These are phyloP conservation scores for Ormia ochracea DNA, from an alignment of 2,888 invertebrate genomes.

Conservation along the genomic window DNA sequence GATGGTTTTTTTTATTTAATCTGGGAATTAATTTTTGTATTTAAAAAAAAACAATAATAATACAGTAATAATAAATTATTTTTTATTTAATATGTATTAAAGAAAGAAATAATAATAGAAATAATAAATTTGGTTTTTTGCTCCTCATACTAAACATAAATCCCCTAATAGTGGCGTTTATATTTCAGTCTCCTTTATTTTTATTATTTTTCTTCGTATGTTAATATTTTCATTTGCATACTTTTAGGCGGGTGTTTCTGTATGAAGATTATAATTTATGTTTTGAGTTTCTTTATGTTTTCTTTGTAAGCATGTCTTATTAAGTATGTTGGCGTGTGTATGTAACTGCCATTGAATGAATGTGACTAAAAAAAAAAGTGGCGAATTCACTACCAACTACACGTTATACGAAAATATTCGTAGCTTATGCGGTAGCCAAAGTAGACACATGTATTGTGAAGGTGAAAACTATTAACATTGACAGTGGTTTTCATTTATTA, in stretches of 20 bases:
- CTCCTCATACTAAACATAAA: no score
- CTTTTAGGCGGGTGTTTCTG: conserved; percentile 51
- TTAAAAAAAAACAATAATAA: no score
- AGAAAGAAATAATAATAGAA: no score
- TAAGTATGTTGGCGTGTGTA: conserved; percentile 30
- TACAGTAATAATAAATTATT: no score
- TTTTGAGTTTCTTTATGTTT: conserved; percentile 23
- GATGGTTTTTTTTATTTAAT: no score
- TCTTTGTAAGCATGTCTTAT: conserved; percentile 14
- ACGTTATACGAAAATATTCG: background rate
- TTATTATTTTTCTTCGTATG: background rate
- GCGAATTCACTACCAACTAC: background rate
- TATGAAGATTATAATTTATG: conserved; percentile 44
- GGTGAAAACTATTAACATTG: conserved; percentile 62
- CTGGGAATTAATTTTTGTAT: no score
- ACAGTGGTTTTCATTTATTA: conserved; percentile 49
- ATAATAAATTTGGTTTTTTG: no score
- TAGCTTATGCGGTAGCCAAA: background rate
- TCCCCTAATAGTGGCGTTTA: no score
- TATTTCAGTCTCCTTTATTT: no score
- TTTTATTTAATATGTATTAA: no score
- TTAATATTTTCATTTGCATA: conserved; percentile 47
- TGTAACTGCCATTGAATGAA: background rate
- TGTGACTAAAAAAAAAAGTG: background rate
- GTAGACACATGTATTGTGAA: conserved; percentile 26